Conservation (phyloP, 2,888 invertebrate species). For the Euplagia quadripunctaria region DNA sequence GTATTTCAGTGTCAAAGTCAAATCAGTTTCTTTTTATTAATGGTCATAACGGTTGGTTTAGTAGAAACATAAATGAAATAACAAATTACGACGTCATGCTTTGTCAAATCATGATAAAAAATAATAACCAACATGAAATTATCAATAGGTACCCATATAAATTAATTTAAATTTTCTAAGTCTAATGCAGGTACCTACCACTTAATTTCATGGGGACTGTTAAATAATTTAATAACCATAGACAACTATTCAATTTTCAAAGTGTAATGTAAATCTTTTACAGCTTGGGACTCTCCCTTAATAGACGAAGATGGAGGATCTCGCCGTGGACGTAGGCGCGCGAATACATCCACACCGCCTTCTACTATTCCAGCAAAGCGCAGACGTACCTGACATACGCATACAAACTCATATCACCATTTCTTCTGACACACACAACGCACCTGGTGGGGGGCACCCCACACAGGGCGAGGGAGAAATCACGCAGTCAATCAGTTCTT, state of each 20-base stretch:
- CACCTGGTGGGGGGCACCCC: constrained; percentile 44
- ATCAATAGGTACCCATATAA: too few species aligned
- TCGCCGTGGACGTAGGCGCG: constrained; percentile 75
- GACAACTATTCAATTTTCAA: not conserved
- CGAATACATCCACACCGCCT: constrained; percentile 78
- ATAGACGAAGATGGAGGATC: constrained; percentile 73
- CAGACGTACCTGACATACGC: constrained; percentile 76
- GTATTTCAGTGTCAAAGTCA: too few species aligned
- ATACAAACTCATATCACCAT: constrained; percentile 67
- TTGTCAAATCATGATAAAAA: too few species aligned
- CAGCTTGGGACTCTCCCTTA: constrained; percentile 76
- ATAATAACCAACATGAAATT: too few species aligned
- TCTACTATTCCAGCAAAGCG: constrained; percentile 77
- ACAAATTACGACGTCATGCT: too few species aligned
- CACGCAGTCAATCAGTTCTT: constrained; percentile 56
- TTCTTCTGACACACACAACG: constrained; percentile 72
- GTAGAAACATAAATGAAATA: too few species aligned
- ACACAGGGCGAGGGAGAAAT: constrained; percentile 38
- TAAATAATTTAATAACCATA: too few species aligned
- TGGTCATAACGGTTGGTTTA: too few species aligned
- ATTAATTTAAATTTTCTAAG: too few species aligned
- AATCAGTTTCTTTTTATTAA: too few species aligned
- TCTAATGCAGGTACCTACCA: too few species aligned
- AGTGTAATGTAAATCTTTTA: not conserved
- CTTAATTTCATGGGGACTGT: too few species aligned